Percentiles rank a stretch among this genome's conserved stretches.
Conservation (phyloP, 2,797 vertebrate genomes). For the Helicolenus hilgendorfi region DNA sequence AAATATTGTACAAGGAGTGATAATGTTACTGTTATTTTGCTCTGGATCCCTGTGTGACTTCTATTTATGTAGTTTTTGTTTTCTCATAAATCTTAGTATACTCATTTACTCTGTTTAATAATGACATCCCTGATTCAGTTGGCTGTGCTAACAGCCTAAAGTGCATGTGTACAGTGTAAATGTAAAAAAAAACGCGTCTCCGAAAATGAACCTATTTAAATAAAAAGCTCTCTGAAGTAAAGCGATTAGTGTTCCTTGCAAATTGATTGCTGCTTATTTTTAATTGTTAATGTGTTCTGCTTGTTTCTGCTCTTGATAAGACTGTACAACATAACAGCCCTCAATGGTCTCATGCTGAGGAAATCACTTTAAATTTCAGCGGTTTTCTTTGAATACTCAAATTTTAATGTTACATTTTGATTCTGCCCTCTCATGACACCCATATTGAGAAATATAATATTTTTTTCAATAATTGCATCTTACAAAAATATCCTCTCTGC, state of each 20-base stretch:
- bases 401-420: not conserved
- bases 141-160: conserved; percentile 35
- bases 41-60: conserved; percentile 26
- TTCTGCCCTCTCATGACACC: not conserved
- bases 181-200: conserved; percentile 61
- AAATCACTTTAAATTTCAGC: not conserved
- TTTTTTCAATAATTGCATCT: no score
- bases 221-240: conserved; percentile 44
- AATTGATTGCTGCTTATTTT: not conserved
- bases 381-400: not conserved
- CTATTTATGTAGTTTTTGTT: conserved; percentile 7
- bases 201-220: conserved; percentile 73
- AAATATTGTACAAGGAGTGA: not conserved
- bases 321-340: not conserved
- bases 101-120: conserved; percentile 28
- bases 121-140: conserved; percentile 24
- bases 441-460: not conserved
- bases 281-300: not conserved
- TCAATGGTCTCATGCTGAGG: not conserved
- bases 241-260: not conserved
- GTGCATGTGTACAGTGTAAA: conserved; percentile 83
- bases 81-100: not conserved
- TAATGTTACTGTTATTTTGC: not conserved
- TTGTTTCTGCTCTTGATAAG: not conserved
- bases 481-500: no score